Conservation (phyloP, 2,888 invertebrate species). For the Brachylomia viminalis region DNA sequence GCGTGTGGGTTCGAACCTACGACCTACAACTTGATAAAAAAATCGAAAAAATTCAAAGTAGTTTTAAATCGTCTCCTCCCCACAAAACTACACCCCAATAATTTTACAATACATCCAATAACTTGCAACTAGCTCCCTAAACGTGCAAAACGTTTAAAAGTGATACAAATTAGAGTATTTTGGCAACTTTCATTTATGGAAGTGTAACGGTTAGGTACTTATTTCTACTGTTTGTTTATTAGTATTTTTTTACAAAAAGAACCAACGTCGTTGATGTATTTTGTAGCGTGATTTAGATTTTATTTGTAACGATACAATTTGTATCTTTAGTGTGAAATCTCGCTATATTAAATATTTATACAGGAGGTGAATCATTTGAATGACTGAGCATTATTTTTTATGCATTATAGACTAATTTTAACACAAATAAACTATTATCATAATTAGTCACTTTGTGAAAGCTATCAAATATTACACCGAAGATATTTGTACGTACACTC, state of each 20-base stretch:
- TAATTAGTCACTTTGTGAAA: neutral
- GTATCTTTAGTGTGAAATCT: neutral
- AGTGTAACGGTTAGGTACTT: slow-evolving; percentile 66
- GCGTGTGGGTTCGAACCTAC: no score
- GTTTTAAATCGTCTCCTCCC: neutral
- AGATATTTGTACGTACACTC: neutral
- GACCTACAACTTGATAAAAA: neutral
- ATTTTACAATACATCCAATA: slow-evolving; percentile 43
- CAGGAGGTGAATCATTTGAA: neutral
- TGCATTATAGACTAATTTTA: neutral
- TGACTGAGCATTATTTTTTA: neutral
- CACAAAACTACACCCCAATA: slow-evolving; percentile 28
- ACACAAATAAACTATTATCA: no score
- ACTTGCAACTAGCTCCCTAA: slow-evolving; percentile 62
- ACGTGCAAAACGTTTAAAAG: slow-evolving; percentile 61
- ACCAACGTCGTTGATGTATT: slow-evolving; percentile 31
- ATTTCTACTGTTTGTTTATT: slow-evolving; percentile 49
- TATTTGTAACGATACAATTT: slow-evolving; percentile 26
- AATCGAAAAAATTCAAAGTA: neutral
- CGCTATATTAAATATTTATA: no score
- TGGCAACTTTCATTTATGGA: slow-evolving; percentile 74
- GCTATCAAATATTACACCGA: neutral
- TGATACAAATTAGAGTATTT: slow-evolving; percentile 69
- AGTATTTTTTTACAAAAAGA: slow-evolving; percentile 52
- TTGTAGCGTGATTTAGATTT: neutral